A percentile compares a stretch with the other conserved stretches of the same genome.
phyloP scores from a whole-genome alignment of 2,113 vertebrate species.

The Lampris incognitus region DNA sequence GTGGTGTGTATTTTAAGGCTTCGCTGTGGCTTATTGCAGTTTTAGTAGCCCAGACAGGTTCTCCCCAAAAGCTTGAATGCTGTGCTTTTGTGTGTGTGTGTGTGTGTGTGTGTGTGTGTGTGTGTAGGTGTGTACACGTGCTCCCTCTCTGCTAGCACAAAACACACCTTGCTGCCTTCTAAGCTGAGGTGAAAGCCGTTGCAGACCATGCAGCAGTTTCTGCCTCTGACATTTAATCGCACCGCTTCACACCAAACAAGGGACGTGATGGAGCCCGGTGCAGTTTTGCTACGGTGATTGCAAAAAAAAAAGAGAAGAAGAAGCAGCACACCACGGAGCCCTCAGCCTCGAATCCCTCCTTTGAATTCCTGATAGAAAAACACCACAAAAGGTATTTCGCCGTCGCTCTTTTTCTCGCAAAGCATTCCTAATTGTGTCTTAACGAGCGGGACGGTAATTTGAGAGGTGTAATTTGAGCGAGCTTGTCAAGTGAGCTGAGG shows the following conservation, averaged over 20 bases:
- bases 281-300: slow-evolving; percentile 60
- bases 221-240: slow-evolving; percentile 56
- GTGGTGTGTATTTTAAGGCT: slow-evolving; percentile 40
- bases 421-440: slow-evolving; percentile 65
- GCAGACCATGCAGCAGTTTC: slow-evolving; percentile 38
- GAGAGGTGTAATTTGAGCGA: slow-evolving; percentile 27
- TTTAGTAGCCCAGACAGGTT: slow-evolving; percentile 32
- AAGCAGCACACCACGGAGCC: slow-evolving; percentile 22
- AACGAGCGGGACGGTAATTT: slow-evolving; percentile 61
- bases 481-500: slow-evolving; percentile 53
- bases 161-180: slow-evolving; percentile 42
- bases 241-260: slow-evolving; percentile 56
- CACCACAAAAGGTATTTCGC: slow-evolving; percentile 43
- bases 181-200: slow-evolving; percentile 46
- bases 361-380: slow-evolving; percentile 52
- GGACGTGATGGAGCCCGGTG: slow-evolving; percentile 66
- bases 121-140: neutral
- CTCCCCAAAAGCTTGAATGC: slow-evolving; percentile 8
- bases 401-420: slow-evolving; percentile 50
- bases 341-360: slow-evolving; percentile 50
- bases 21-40: slow-evolving; percentile 26
- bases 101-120: neutral
- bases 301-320: slow-evolving; percentile 13
- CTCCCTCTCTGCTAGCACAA: neutral
- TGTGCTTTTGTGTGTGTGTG: neutral